A percentile compares a stretch with the other conserved stretches of the same genome.
These are phyloP conservation scores for Ceyx erithaca DNA, from an alignment of 2,797 vertebrate species.

Conservation along the genomic window DNA sequence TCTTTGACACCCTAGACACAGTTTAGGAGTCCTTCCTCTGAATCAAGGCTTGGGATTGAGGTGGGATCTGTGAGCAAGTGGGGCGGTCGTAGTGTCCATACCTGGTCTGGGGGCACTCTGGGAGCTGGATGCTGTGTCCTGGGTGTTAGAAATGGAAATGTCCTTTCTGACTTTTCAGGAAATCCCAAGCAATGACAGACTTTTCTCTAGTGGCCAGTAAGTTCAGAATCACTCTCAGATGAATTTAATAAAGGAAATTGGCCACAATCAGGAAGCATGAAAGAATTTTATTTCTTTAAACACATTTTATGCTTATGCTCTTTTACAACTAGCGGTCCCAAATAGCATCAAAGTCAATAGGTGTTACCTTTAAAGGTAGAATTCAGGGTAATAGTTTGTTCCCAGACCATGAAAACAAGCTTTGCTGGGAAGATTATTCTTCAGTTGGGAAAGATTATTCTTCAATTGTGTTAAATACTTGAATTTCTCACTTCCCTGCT, in stretches of 20 bases:
- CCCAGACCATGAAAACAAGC: not conserved
- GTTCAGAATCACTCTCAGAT: not conserved
- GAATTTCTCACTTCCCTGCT: not conserved
- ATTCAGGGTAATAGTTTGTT: not conserved
- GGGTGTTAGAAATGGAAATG: not conserved
- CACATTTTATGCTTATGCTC: not conserved
- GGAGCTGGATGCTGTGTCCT: not conserved
- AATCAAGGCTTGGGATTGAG: not conserved
- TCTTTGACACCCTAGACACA: not conserved
- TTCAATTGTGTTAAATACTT: not conserved
- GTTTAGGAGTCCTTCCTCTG: not conserved
- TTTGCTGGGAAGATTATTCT: not conserved
- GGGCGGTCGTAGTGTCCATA: not conserved
- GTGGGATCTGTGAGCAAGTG: not conserved
- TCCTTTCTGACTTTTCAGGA: not conserved
- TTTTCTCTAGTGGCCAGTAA: not conserved
- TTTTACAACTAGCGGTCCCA: not conserved
- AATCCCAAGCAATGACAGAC: not conserved
- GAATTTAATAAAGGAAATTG: not conserved
- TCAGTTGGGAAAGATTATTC: not conserved
- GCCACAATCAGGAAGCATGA: not conserved
- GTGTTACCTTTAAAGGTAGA: not conserved
- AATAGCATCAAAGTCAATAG: not conserved
- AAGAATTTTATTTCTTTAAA: not conserved
- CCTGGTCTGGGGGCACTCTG: not conserved